phyloP scores from a whole-genome alignment of 2,113 vertebrate species.

The Cacatua alba region DNA sequence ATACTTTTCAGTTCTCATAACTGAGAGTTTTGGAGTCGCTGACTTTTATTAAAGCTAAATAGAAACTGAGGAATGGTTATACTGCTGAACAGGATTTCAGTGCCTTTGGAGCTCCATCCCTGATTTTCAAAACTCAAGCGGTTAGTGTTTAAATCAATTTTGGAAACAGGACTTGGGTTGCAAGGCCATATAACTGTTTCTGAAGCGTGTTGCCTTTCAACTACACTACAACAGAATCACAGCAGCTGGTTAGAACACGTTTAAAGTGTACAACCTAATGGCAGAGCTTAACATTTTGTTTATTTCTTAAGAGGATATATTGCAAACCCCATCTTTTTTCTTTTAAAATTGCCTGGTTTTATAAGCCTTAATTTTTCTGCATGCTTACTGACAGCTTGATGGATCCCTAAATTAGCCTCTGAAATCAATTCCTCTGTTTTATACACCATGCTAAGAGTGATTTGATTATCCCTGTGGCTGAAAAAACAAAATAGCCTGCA shows the following conservation, averaged over 20 bases:
- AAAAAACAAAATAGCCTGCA: constrained; percentile 42
- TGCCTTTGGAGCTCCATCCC: not conserved
- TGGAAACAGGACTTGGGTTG: not conserved
- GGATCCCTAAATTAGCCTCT: constrained; percentile 29
- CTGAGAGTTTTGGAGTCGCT: not conserved
- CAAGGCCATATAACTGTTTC: not conserved
- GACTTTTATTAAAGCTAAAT: not conserved
- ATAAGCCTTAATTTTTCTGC: not conserved
- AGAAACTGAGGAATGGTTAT: not conserved
- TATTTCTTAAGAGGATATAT: not conserved
- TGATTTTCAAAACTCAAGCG: not conserved
- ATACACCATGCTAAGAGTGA: constrained; percentile 49
- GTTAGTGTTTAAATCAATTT: not conserved
- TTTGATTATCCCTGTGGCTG: constrained; percentile 67
- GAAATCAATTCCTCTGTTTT: constrained; percentile 57
- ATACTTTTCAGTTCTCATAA: not conserved
- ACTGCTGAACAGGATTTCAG: not conserved
- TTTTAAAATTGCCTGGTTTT: not conserved
- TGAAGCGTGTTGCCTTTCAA: not conserved
- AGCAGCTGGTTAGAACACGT: not conserved
- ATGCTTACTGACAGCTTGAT: constrained; percentile 50
- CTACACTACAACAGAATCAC: not conserved
- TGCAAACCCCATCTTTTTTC: not conserved
- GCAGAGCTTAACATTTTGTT: not conserved
- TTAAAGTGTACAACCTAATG: not conserved